Percentiles rank a stretch among this genome's conserved stretches.
Evolutionary conservation across 1,140 invertebrate genomes (phyloP).

Genomic region (Diabrotica virgifera): DNA sequence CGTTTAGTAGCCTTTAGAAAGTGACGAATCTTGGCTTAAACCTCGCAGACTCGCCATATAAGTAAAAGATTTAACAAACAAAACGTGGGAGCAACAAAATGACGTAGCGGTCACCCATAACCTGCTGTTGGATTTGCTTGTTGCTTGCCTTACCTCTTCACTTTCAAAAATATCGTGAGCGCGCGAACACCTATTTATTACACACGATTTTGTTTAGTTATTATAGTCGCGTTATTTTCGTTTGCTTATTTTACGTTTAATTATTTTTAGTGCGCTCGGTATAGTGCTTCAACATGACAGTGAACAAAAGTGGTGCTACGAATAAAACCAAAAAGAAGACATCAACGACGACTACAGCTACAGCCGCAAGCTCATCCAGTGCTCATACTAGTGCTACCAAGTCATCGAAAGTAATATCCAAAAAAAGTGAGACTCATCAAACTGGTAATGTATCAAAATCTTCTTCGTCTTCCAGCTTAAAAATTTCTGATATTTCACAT

Average conservation of each 20-base stretch:
- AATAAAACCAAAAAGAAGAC: slow-evolving; percentile 38
- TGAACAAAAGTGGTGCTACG: slow-evolving; percentile 39
- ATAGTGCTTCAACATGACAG: slow-evolving; percentile 40
- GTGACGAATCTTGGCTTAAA: slow-evolving; percentile 18
- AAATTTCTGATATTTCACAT: slow-evolving; percentile 46
- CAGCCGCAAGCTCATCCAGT: slow-evolving; percentile 30
- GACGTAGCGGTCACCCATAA: slow-evolving; percentile 32
- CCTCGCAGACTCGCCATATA: slow-evolving; percentile 41
- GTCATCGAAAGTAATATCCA: slow-evolving; percentile 28
- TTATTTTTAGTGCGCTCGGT: slow-evolving; percentile 20
- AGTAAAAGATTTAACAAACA: slow-evolving; percentile 36
- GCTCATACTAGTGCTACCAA: slow-evolving; percentile 27
- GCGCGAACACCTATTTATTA: slow-evolving; percentile 28
- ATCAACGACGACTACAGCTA: slow-evolving; percentile 17
- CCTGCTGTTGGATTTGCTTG: slow-evolving; percentile 27
- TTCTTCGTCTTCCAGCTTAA: slow-evolving; percentile 43
- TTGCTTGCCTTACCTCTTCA: slow-evolving; percentile 26
- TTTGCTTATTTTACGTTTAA: slow-evolving; percentile 25
- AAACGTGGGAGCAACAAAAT: slow-evolving; percentile 33
- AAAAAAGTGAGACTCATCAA: slow-evolving; percentile 19
- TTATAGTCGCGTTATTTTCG: slow-evolving; percentile 24
- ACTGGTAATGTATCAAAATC: slow-evolving; percentile 36
- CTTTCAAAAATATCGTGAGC: slow-evolving; percentile 38
- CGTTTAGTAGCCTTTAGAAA: slow-evolving; percentile 15
- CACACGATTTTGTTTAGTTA: slow-evolving; percentile 15